Percentiles rank a stretch among this genome's conserved stretches.
These are phyloP conservation scores for Arrhopalites spinosus DNA, from an alignment of 2,888 invertebrate genomes.

Conservation along the genomic window DNA sequence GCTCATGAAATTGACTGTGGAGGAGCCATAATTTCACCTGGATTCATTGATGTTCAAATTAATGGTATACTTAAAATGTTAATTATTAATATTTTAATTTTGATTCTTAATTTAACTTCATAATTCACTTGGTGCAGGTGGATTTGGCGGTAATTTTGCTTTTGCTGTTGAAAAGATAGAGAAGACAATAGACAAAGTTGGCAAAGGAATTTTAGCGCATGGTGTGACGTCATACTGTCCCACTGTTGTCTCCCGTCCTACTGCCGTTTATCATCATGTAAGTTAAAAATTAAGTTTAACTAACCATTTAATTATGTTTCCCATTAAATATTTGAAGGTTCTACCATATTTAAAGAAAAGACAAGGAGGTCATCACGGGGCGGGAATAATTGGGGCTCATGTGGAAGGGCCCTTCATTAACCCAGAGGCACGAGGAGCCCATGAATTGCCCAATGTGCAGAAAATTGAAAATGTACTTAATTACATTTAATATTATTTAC, in stretches of 20 bases:
- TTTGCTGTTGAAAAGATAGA: conserved; percentile 72
- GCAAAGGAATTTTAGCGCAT: conserved; percentile 77
- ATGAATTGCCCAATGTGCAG: conserved; percentile 76
- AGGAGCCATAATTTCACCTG: conserved; percentile 83
- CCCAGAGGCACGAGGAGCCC: conserved; percentile 88
- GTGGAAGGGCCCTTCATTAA: conserved; percentile 97
- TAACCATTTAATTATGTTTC: neutral
- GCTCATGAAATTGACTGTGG: conserved; percentile 77
- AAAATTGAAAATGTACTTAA: conserved; percentile 70
- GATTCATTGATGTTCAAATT: conserved; percentile 96
- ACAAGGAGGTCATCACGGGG: conserved; percentile 75
- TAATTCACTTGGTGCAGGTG: conserved; percentile 74
- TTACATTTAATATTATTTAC: too few species aligned
- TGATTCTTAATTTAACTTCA: too few species aligned
- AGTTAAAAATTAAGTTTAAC: neutral
- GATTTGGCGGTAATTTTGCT: conserved; percentile 91
- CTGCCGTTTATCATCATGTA: conserved; percentile 77
- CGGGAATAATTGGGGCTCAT: conserved; percentile 87
- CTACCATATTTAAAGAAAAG: conserved; percentile 74
- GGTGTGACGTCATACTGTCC: conserved; percentile 98
- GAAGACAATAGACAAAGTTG: conserved; percentile 74
- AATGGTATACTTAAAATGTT: conserved; percentile 78
- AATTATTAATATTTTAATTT: neutral
- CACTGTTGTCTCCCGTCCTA: conserved; percentile 89
- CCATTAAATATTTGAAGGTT: conserved; percentile 58